Conservation (phyloP, 37 sponge, comb jelly and placozoan genomes). For the Crambe crambe region DNA sequence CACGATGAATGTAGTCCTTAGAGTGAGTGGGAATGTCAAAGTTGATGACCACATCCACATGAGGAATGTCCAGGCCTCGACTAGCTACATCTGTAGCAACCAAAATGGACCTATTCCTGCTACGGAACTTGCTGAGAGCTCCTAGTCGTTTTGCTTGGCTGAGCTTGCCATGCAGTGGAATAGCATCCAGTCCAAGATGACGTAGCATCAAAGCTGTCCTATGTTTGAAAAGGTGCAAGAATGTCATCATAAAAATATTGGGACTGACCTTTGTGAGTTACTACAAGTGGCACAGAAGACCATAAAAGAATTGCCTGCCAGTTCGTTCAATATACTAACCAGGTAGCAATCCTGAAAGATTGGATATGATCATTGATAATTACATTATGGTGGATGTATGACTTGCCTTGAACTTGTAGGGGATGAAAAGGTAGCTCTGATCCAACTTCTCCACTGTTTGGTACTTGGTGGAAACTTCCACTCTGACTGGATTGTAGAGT, state of each 20-base stretch:
- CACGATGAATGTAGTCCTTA: constrained; percentile 99
- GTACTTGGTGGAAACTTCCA: constrained; percentile 97
- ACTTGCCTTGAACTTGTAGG: constrained; percentile 88
- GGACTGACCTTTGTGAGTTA: constrained; percentile 79
- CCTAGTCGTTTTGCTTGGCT: constrained; percentile 89
- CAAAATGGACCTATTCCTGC: constrained; percentile 83
- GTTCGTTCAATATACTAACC: constrained; percentile 94
- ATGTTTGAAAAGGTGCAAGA: too few relatives aligned
- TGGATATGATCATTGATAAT: not conserved
- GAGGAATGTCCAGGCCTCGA: constrained; percentile 99
- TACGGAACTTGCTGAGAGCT: constrained; percentile 95
- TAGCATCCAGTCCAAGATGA: constrained; percentile 90
- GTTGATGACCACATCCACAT: constrained; percentile 97
- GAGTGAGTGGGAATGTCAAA: constrained; percentile 99
- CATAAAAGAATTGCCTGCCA: constrained; percentile 98
- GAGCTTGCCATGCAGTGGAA: constrained; percentile 98
- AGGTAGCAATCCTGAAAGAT: constrained; percentile 87
- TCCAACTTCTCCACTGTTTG: constrained; percentile 96
- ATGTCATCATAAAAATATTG: not conserved
- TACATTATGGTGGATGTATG: not conserved
- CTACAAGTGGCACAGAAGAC: constrained; percentile 98
- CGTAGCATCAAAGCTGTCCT: constrained; percentile 90
- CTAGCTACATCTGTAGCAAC: constrained; percentile 99
- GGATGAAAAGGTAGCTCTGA: constrained; percentile 96
- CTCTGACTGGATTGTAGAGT: constrained; percentile 89